Conservation (phyloP, 2,113 vertebrate species). For the Neofelis nebulosa region DNA sequence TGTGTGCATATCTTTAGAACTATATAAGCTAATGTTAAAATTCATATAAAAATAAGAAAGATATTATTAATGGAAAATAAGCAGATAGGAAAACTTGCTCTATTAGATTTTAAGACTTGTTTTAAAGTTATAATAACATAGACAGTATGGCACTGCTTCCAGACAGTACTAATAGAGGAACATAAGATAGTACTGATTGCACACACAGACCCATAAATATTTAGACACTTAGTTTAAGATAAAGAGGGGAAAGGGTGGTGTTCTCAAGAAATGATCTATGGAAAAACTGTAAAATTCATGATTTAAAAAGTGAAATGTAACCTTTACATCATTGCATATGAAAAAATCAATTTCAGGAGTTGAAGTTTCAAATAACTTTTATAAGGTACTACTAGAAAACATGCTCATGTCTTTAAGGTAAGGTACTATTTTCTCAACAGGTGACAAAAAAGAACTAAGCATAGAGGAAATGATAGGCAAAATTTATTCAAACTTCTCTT, state of each 20-base stretch:
- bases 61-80: not conserved
- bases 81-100: not conserved
- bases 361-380: not conserved
- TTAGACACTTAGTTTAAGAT: not conserved
- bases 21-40: not conserved
- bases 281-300: not conserved
- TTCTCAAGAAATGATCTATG: not conserved
- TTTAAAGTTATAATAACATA: not conserved
- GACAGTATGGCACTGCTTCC: not conserved
- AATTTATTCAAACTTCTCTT: not conserved
- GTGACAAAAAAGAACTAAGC: not conserved
- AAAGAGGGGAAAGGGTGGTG: not conserved
- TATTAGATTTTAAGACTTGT: not conserved
- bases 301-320: constrained; percentile 1
- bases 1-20: not conserved
- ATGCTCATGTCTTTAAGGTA: not conserved
- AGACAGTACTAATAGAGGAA: not conserved
- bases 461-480: not conserved
- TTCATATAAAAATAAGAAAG: not conserved
- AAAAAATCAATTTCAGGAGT: not conserved
- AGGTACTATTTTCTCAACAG: not conserved
- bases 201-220: not conserved
- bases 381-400: not conserved
- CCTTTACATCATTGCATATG: not conserved
- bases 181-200: not conserved